Evolutionary conservation across 2,113 vertebrate species (phyloP).

Genomic region (Alces alces): DNA sequence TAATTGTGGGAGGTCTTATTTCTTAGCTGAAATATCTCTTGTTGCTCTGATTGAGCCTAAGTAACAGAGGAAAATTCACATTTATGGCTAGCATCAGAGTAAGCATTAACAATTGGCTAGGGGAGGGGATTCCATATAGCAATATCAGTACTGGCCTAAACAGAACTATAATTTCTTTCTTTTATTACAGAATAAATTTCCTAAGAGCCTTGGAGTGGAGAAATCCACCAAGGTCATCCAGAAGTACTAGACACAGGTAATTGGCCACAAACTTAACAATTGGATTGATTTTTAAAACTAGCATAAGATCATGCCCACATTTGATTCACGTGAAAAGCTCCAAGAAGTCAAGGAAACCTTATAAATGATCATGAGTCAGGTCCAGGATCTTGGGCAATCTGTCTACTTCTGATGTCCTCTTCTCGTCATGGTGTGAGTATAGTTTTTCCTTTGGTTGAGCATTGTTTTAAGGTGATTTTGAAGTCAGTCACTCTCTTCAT

Average conservation of each 20-base stretch:
- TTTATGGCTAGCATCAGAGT: background rate
- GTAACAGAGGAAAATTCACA: background rate
- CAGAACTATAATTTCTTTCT: background rate
- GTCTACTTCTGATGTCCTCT: background rate
- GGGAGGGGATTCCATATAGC: background rate
- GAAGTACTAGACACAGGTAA: background rate
- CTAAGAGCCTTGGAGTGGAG: background rate
- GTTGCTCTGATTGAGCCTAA: background rate
- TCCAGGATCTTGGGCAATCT: background rate
- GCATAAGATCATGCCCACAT: background rate
- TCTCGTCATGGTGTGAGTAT: background rate
- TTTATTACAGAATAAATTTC: background rate
- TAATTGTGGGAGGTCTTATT: background rate
- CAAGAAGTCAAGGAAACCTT: background rate
- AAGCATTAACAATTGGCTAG: background rate
- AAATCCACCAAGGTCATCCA: background rate
- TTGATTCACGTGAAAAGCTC: background rate
- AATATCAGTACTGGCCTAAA: background rate
- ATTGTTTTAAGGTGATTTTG: background rate
- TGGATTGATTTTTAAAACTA: background rate
- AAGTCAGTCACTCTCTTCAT: background rate
- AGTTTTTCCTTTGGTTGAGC: background rate
- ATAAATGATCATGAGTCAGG: background rate
- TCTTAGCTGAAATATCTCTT: background rate
- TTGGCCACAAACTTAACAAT: background rate